These are phyloP conservation scores for Oreochromis grahami DNA, from an alignment of 2,797 vertebrate genomes.

Conservation along the genomic window DNA sequence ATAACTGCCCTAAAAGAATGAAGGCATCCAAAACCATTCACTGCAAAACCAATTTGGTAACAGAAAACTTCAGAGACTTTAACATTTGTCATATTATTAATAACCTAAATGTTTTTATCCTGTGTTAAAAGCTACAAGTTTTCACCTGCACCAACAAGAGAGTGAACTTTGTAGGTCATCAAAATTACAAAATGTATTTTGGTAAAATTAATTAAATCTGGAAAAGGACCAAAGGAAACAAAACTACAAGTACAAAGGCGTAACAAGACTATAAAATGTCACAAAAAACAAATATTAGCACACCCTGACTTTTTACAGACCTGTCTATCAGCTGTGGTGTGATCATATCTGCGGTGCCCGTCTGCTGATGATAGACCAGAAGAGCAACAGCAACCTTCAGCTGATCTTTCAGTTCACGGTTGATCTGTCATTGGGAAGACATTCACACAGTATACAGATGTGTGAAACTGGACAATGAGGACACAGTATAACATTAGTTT, in stretches of 20 bases:
- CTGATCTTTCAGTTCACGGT: slow-evolving; percentile 53
- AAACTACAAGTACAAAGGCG: not conserved
- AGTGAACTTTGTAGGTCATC: not conserved
- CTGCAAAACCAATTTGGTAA: not conserved
- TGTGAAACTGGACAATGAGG: not conserved
- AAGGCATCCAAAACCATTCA: not conserved
- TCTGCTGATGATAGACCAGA: slow-evolving; percentile 61
- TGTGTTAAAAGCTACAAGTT: not conserved
- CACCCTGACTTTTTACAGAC: slow-evolving; percentile 21
- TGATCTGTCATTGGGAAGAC: slow-evolving; percentile 48
- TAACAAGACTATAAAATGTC: not conserved
- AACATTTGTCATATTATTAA: not conserved
- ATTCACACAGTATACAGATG: not conserved
- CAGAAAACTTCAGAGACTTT: not conserved
- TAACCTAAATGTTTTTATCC: not conserved
- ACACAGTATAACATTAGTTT: not conserved
- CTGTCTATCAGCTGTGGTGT: slow-evolving; percentile 67
- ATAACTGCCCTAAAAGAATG: rapidly evolving
- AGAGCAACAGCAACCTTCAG: slow-evolving; percentile 46
- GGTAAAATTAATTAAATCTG: not conserved
- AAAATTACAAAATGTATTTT: not conserved
- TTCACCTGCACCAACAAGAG: not conserved
- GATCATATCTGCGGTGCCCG: slow-evolving; percentile 48
- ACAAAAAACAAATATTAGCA: not conserved
- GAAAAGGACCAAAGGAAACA: not conserved